These are phyloP conservation scores for Acanthopagrus latus DNA, from an alignment of 2,797 vertebrate species.

Conservation along the genomic window DNA sequence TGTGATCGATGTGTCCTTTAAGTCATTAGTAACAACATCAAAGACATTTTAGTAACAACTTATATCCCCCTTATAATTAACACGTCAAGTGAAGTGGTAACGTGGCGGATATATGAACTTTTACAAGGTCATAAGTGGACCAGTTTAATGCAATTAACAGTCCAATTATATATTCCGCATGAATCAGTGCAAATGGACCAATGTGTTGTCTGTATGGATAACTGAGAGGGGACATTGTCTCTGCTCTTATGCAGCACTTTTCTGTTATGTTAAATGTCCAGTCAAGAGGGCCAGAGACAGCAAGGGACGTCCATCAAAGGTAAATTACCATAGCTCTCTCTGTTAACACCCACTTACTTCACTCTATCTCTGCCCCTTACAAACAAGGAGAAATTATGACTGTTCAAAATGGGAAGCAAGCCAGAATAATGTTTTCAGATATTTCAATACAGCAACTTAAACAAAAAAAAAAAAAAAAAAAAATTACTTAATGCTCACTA, in stretches of 20 bases:
- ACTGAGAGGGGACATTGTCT: slow-evolving; percentile 14
- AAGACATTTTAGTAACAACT: background rate
- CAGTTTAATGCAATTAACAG: slow-evolving; percentile 24
- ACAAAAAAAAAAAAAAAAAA: slow-evolving; percentile 21
- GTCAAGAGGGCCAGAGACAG: slow-evolving; percentile 22
- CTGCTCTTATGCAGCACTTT: slow-evolving; percentile 21
- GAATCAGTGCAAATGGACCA: background rate
- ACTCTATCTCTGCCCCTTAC: slow-evolving; percentile 8
- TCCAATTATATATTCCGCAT: slow-evolving; percentile 3
- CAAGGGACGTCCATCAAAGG: slow-evolving; percentile 43
- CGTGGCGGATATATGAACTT: background rate
- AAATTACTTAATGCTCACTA: slow-evolving; percentile 29
- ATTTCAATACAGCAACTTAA: slow-evolving; percentile 30
- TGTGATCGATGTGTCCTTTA: no score
- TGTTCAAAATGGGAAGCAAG: slow-evolving; percentile 21
- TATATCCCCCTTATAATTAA: background rate
- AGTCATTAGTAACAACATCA: background rate
- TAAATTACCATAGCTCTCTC: slow-evolving; percentile 35
- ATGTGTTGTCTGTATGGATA: slow-evolving; percentile 12
- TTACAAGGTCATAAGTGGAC: background rate
- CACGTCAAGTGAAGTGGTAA: background rate
- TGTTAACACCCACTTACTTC: slow-evolving; percentile 26
- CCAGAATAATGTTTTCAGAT: slow-evolving; percentile 39
- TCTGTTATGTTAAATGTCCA: slow-evolving; percentile 36
- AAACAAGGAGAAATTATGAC: background rate